Conservation (phyloP, 2,797 vertebrate species). For the Hoplostethus atlanticus region DNA sequence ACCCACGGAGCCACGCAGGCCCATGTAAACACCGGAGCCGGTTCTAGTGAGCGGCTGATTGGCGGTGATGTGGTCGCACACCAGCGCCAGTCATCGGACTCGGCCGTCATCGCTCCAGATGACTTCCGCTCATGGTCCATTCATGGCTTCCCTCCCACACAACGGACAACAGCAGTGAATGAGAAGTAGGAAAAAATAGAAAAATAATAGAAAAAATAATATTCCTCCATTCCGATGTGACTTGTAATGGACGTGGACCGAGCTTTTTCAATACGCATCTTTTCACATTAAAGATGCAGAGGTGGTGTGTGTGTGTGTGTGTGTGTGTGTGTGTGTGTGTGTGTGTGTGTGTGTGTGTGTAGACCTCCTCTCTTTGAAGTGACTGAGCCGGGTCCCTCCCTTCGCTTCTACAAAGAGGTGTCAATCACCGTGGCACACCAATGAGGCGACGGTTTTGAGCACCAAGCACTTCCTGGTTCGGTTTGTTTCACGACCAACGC, state of each 20-base stretch:
- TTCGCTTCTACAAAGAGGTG: too few relatives aligned
- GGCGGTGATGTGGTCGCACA: slow-evolving; percentile 23
- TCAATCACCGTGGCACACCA: too few relatives aligned
- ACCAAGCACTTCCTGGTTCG: too few relatives aligned
- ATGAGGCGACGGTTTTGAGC: too few relatives aligned
- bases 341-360: too few relatives aligned
- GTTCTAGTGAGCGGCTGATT: slow-evolving; percentile 34
- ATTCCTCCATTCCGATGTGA: too few relatives aligned
- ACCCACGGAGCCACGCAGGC: not conserved
- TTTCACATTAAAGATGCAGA: not conserved
- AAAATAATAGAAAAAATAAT: too few relatives aligned
- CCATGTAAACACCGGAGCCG: slow-evolving; percentile 7
- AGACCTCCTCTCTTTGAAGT: too few relatives aligned
- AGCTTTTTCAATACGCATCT: not conserved
- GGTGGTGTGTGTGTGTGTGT: too few relatives aligned
- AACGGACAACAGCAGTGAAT: slow-evolving; percentile 29
- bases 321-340: too few relatives aligned
- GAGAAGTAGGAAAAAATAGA: slow-evolving; percentile 19
- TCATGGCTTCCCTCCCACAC: slow-evolving; percentile 51
- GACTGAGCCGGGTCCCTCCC: too few relatives aligned
- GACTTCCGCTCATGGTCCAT: slow-evolving; percentile 60
- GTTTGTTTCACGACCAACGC: too few relatives aligned
- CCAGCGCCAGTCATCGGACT: slow-evolving; percentile 52
- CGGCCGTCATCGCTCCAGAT: slow-evolving; percentile 55
- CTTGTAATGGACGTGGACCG: not conserved